Conservation (phyloP, 2,888 invertebrate genomes). For the Spodoptera exigua region DNA sequence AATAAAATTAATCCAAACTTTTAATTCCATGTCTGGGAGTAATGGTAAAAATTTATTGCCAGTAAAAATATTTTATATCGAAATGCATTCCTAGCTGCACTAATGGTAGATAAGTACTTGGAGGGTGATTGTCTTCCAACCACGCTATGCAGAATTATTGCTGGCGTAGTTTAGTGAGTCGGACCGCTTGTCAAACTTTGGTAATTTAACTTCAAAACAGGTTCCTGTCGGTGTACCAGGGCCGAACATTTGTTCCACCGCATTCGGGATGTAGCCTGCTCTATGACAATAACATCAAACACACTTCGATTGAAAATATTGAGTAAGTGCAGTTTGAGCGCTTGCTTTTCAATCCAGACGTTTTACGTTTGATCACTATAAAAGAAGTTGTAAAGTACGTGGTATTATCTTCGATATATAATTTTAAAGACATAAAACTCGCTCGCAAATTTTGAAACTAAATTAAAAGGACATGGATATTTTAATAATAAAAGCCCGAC, state of each 20-base stretch:
- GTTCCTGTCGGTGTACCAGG: slow-evolving; percentile 77
- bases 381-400: slow-evolving; percentile 14
- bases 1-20: slow-evolving; percentile 52
- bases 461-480: slow-evolving; percentile 20
- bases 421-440: slow-evolving; percentile 8
- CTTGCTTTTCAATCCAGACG: slow-evolving; percentile 8
- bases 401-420: slow-evolving; percentile 2
- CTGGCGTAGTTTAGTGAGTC: slow-evolving; percentile 82
- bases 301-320: slow-evolving; percentile 46
- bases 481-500: slow-evolving; percentile 1
- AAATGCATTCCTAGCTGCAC: slow-evolving; percentile 47
- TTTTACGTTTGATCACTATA: slow-evolving; percentile 17
- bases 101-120: slow-evolving; percentile 64
- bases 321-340: slow-evolving; percentile 26
- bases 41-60: slow-evolving; percentile 10
- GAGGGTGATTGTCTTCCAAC: slow-evolving; percentile 76
- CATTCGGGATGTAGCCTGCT: slow-evolving; percentile 65
- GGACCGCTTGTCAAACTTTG: slow-evolving; percentile 88
- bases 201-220: slow-evolving; percentile 88
- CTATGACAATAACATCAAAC: slow-evolving; percentile 72
- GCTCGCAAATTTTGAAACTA: slow-evolving; percentile 11
- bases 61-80: slow-evolving; percentile 49
- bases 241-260: slow-evolving; percentile 77
- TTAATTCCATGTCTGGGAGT: slow-evolving; percentile 44
- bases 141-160: slow-evolving; percentile 83